A percentile compares a stretch with the other conserved stretches of the same genome.
These are phyloP conservation scores for Crotalus viridis DNA, from an alignment of 2,113 vertebrate species.

Conservation along the genomic window DNA sequence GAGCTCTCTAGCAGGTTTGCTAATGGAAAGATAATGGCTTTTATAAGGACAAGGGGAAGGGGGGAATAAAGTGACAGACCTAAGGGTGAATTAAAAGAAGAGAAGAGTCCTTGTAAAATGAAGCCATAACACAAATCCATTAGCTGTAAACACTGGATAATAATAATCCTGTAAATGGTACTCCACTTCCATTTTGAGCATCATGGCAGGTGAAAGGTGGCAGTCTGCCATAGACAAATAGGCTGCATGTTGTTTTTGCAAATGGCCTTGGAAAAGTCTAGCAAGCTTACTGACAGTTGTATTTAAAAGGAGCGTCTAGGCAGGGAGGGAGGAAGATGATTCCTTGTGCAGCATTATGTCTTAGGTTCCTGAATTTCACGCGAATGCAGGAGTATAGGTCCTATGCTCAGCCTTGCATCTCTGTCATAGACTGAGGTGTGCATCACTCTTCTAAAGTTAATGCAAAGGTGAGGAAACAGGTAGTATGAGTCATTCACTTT, in stretches of 20 bases:
- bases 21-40: slow-evolving; percentile 69
- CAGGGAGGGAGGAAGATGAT: slow-evolving; percentile 36
- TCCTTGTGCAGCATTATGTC: slow-evolving; percentile 48
- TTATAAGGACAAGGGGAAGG: slow-evolving; percentile 54
- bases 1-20: slow-evolving; percentile 59
- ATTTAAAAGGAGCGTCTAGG: slow-evolving; percentile 31
- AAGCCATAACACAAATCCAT: slow-evolving; percentile 55
- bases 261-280: slow-evolving; percentile 53
- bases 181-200: slow-evolving; percentile 34
- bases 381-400: neutral
- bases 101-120: slow-evolving; percentile 56
- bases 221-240: slow-evolving; percentile 52
- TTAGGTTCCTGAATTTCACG: slow-evolving; percentile 16
- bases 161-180: slow-evolving; percentile 57
- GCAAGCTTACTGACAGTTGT: slow-evolving; percentile 52
- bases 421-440: neutral
- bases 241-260: slow-evolving; percentile 46
- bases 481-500: neutral
- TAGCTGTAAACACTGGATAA: slow-evolving; percentile 53
- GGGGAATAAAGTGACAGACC: slow-evolving; percentile 55
- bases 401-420: neutral
- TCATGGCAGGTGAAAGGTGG: slow-evolving; percentile 57
- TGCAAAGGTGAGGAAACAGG: neutral
- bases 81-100: slow-evolving; percentile 57
- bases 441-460: neutral